phyloP scores from a whole-genome alignment of 2,888 invertebrate genomes.

The Neoascia interrupta region DNA sequence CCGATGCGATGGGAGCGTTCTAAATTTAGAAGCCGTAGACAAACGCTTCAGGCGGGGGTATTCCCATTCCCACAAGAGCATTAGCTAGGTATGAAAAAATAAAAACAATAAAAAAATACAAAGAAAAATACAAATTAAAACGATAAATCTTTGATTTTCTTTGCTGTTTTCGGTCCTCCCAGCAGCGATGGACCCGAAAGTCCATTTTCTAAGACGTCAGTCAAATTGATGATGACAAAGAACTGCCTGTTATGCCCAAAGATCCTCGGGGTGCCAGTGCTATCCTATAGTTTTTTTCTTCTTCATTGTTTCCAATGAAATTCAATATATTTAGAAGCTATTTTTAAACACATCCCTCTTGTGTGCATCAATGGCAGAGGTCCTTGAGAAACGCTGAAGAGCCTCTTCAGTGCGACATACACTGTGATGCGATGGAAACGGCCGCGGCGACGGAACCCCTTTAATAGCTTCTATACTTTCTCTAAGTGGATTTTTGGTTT shows the following conservation, averaged over 20 bases:
- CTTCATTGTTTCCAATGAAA: constrained; percentile 15
- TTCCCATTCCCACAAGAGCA: constrained; percentile 17
- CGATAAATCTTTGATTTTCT: constrained; percentile 46
- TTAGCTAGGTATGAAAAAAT: constrained; percentile 6
- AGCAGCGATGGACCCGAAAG: constrained; percentile 30
- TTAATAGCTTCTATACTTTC: constrained; percentile 45
- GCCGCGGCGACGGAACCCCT: constrained; percentile 53
- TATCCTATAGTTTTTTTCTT: not conserved
- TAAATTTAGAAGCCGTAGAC: constrained; percentile 55
- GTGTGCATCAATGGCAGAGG: constrained; percentile 12
- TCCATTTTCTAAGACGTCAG: constrained; percentile 64
- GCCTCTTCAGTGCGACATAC: constrained; percentile 28
- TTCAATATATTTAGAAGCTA: constrained; percentile 51
- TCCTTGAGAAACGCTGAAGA: constrained; percentile 45
- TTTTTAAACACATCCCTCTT: constrained; percentile 58
- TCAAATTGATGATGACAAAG: constrained; percentile 65
- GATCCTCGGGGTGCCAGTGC: constrained; percentile 20
- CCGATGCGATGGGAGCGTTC: constrained; percentile 41
- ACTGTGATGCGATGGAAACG: not conserved
- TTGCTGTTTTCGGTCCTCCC: constrained; percentile 4
- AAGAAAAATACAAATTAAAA: constrained; percentile 57
- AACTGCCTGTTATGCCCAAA: constrained; percentile 31
- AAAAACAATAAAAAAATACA: constrained; percentile 21
- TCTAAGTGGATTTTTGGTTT: constrained; percentile 54
- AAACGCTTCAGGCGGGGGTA: constrained; percentile 21